A percentile compares a stretch with the other conserved stretches of the same genome.
Conservation (phyloP, 2,888 invertebrate genomes). For the Ptycholaimellus sp. region DNA sequence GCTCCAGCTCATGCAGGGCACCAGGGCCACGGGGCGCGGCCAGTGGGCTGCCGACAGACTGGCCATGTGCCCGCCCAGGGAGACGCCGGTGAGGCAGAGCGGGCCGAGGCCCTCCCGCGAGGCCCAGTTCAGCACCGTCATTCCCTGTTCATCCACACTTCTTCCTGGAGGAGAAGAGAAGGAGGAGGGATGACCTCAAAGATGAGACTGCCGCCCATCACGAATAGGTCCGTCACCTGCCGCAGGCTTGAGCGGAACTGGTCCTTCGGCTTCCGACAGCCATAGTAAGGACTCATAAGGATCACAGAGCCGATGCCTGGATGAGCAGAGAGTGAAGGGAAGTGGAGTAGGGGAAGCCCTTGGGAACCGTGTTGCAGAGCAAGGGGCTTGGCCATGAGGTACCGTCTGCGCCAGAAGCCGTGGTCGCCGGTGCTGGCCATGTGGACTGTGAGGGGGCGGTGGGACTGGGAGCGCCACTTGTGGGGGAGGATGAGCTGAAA, state of each 20-base stretch:
- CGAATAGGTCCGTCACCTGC: constrained; percentile 88
- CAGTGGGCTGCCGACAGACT: constrained; percentile 83
- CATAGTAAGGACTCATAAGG: constrained; percentile 77
- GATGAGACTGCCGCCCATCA: constrained; percentile 90
- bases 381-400: constrained; percentile 66
- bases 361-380: constrained; percentile 59
- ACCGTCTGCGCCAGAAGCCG: constrained; percentile 51
- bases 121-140: constrained; percentile 78
- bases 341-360: too few relatives aligned
- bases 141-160: not conserved
- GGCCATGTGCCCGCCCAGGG: constrained; percentile 53
- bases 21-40: constrained; percentile 70
- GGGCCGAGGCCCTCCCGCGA: constrained; percentile 70
- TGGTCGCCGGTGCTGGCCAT: constrained; percentile 95
- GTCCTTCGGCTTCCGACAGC: constrained; percentile 50
- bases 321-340: too few relatives aligned
- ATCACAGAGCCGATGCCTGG: constrained; percentile 72
- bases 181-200: constrained; percentile 43
- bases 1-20: constrained; percentile 90
- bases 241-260: constrained; percentile 35
- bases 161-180: not conserved
- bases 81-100: constrained; percentile 38
- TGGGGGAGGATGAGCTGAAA: too few relatives aligned
- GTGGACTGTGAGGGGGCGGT: too few relatives aligned
- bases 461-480: too few relatives aligned